phyloP scores from a whole-genome alignment of 2,797 vertebrate genomes.

The Trematomus bernacchii region DNA sequence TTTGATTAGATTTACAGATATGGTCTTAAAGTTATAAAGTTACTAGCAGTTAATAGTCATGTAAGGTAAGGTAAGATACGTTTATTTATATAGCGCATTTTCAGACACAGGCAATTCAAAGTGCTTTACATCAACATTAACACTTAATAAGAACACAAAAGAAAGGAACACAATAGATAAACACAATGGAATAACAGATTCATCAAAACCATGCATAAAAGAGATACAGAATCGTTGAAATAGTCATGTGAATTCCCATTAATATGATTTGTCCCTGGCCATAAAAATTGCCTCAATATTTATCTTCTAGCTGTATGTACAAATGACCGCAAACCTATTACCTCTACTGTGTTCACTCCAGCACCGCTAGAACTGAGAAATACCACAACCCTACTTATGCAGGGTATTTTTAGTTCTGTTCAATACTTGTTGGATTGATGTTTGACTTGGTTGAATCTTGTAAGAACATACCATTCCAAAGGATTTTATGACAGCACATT shows the following conservation, averaged over 20 bases:
- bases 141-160: too few relatives aligned
- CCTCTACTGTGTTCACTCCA: slow-evolving; percentile 39
- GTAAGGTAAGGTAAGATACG: background rate
- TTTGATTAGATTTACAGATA: slow-evolving; percentile 33
- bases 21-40: slow-evolving; percentile 14
- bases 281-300: slow-evolving; percentile 32
- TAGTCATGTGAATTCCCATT: slow-evolving; percentile 31
- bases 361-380: slow-evolving; percentile 32
- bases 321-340: slow-evolving; percentile 45
- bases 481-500: slow-evolving; percentile 71
- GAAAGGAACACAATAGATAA: too few relatives aligned
- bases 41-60: slow-evolving; percentile 17
- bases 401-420: slow-evolving; percentile 73
- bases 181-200: too few relatives aligned
- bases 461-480: slow-evolving; percentile 65
- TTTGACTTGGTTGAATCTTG: slow-evolving; percentile 75
- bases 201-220: too few relatives aligned
- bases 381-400: slow-evolving; percentile 54
- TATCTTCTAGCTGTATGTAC: slow-evolving; percentile 31
- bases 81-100: too few relatives aligned
- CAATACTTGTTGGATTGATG: slow-evolving; percentile 67
- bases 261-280: slow-evolving; percentile 14
- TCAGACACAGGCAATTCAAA: too few relatives aligned
- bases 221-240: background rate
- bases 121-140: too few relatives aligned